Evolutionary conservation across 2,113 vertebrate genomes (phyloP).

Genomic region (Zosterops borbonicus): DNA sequence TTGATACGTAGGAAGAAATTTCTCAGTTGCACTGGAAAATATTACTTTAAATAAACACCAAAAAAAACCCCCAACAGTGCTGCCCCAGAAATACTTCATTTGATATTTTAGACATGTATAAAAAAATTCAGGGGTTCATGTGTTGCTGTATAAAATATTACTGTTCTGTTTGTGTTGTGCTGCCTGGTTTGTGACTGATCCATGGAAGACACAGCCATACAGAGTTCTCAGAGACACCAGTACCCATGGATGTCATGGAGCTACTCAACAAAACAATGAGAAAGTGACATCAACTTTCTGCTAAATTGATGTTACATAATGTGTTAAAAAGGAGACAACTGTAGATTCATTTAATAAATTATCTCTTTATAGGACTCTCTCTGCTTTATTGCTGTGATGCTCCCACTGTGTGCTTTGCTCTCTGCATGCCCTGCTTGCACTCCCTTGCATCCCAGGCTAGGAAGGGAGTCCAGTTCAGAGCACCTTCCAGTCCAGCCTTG

Average conservation of each 20-base stretch:
- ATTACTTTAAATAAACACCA: slow-evolving; percentile 8
- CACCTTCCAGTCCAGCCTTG: rapidly evolving
- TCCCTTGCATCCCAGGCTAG: neutral
- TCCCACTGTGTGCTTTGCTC: rapidly evolving
- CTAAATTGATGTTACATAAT: neutral
- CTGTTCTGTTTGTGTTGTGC: neutral
- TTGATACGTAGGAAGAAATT: neutral
- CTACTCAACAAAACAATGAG: neutral
- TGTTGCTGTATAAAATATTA: neutral
- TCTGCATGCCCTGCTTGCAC: neutral
- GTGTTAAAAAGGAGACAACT: neutral
- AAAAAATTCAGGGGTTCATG: neutral
- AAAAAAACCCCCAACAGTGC: rapidly evolving
- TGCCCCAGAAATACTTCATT: neutral
- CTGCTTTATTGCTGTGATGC: neutral
- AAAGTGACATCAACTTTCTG: neutral
- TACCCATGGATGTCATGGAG: neutral
- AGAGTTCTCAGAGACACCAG: neutral
- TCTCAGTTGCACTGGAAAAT: neutral
- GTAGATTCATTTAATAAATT: neutral
- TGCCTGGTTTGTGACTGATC: neutral
- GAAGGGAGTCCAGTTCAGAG: neutral
- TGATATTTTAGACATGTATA: neutral
- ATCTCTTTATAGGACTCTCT: neutral
- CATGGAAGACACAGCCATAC: neutral